phyloP scores from a whole-genome alignment of 1,140 invertebrate genomes.

The Drosophila bocqueti region DNA sequence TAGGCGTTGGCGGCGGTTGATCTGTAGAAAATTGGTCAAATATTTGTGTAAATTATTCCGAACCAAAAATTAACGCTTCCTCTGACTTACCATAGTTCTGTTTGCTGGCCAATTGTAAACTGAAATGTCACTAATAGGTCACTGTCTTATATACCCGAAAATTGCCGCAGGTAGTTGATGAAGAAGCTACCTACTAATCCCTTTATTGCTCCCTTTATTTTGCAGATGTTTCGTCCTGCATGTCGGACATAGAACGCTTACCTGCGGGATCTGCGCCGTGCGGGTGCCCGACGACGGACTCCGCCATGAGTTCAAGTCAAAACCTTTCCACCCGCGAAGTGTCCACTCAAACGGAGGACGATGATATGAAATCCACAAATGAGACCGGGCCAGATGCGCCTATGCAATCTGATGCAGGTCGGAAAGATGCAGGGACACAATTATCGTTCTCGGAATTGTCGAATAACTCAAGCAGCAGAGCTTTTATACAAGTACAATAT shows the following conservation, averaged over 20 bases:
- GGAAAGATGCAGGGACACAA: neutral
- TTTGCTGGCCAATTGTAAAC: constrained; percentile 50
- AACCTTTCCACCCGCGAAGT: constrained; percentile 1
- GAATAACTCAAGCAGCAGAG: neutral
- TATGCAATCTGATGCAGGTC: too few species aligned
- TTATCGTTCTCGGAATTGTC: neutral
- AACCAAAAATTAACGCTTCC: neutral
- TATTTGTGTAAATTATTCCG: neutral
- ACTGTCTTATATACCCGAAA: constrained; percentile 44
- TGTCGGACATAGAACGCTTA: constrained; percentile 26
- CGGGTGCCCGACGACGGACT: constrained; percentile 3
- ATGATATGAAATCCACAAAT: neutral
- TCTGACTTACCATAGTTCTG: constrained; percentile 53
- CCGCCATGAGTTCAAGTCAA: neutral
- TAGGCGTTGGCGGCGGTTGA: constrained; percentile 59
- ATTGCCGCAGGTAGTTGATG: constrained; percentile 28
- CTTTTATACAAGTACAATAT: neutral
- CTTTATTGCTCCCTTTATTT: constrained; percentile 13
- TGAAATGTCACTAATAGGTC: constrained; percentile 26
- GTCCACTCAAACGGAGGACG: constrained; percentile 1
- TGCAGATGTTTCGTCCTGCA: constrained; percentile 41
- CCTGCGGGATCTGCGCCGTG: constrained; percentile 34
- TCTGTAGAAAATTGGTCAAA: constrained; percentile 2
- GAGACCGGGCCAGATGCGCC: neutral
- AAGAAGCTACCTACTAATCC: neutral